Base-by-base conservation (phyloP, 30 jellyfish, hydroid and myxozoan genomes). In the Aurelia aurita complex sp. Pacific region DNA sequence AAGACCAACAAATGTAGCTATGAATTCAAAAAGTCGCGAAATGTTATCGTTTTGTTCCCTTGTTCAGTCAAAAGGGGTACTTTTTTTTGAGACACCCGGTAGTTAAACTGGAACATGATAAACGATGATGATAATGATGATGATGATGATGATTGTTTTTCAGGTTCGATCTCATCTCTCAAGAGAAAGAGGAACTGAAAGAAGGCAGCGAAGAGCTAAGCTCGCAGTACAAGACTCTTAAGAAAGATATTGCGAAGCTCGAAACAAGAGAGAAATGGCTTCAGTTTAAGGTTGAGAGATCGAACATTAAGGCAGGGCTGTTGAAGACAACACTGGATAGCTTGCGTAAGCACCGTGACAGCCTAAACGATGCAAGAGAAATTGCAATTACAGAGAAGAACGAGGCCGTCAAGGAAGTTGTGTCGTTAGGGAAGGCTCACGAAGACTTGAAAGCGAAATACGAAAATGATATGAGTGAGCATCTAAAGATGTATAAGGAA, bases 271-370 rank as follows among this genome's bases (percentile, higher is more conserved):
- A 55, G 12, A 65, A 52, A 46, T 64, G 64, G 87, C 68, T 54
- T 53, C 77, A 74, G 33, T 84, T 84, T 60, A 65, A 77, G 1
- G n/a, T 54, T 38, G 84, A 73, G 35, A 64, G 93, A 53, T 61
- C 79, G 4, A 63, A 9, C 29, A 38, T 15, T 35, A 86, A 84
- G 46, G 61, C 73, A 2, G 54, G 38, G 1, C 88, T 81, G 13
- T 65, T 84, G 61, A 64, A 63, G 59, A 32, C 71, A 11, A 65
- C 93, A 9, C n/a, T 84, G 36, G 87, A 73, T 36, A 18, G 55
- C 12, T 55, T 84, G 76, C 76, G 87, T 29, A n/a, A 60, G 76
- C 76, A 84, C 53, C 93, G 93, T 8, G 67, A 84, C 19, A 84
- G 34, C 35, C 52, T 84, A 51, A 36, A 71, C 19, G 82, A 59